Base-by-base conservation (phyloP, 2,113 vertebrate species). In the Sinocyclocheilus grahami region DNA sequence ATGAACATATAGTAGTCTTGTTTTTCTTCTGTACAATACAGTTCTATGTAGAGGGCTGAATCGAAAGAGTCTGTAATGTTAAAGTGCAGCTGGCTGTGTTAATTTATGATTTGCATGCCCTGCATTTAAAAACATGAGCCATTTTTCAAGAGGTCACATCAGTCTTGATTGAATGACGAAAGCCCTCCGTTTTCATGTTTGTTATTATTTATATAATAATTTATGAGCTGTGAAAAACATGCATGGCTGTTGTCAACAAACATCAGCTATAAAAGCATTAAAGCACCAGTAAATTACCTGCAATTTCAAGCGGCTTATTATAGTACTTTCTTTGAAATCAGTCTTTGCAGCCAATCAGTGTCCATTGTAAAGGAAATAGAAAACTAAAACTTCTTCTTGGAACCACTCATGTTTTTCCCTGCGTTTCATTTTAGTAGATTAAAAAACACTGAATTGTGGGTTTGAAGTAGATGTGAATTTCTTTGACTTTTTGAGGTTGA, bases 201-300 rank as follows among this genome's bases (percentile, higher is more conserved):
- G 55, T 33, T 42, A 46, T 12, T 20, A 71, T 53, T 83, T 53
- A 12, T 30, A 22, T 69, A 30, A 81, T 39, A 16, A 69, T 69
- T 20, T 53, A 3, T n/a, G 30, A 39, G 46, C 24, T 53, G 27
- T 53, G 39, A 37, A 74, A 86, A 84, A 84, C n/a, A 37, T 13
- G 48, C 46, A 3, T 51, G 3, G 48, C 13, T 82, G 27, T 80
- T 75, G 69, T 55, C 80, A 62, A 39, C 16, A 78, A 83, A 71
- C 8, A 71, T 51, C 24, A 83, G 58, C 78, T 78, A 24, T 75
- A 33, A 62, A 79, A 79, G 33, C 78, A 39, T 20, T 58, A 12
- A 85, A 48, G 20, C 60, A 24, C 7, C 6, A 58, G 22, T 86
- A 46, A 84, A 76, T 84, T 12, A 58, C 12, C 46, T 6, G 48